phyloP scores from a whole-genome alignment of 2,888 invertebrate genomes.

The Itoplectis maculator region DNA sequence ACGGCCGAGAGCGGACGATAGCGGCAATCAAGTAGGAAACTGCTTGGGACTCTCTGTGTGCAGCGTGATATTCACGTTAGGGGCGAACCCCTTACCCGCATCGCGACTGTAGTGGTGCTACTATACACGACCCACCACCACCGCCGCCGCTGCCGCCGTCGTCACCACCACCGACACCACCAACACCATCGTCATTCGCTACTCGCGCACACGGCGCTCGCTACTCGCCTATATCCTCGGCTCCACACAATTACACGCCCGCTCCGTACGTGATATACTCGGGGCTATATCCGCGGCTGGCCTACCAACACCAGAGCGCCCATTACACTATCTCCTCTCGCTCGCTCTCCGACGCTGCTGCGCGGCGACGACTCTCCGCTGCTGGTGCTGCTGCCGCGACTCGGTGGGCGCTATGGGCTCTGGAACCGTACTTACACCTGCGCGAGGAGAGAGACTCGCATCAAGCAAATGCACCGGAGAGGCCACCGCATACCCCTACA shows the following conservation, averaged over 20 bases:
- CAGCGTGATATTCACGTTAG: slow-evolving; percentile 83
- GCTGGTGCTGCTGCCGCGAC: no score
- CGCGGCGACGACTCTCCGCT: slow-evolving; percentile 35
- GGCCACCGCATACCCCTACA: slow-evolving; percentile 26
- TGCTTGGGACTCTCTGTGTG: slow-evolving; percentile 83
- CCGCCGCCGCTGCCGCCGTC: slow-evolving; percentile 29
- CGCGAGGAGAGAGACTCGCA: slow-evolving; percentile 58
- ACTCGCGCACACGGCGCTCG: slow-evolving; percentile 46
- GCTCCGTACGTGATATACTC: slow-evolving; percentile 15
- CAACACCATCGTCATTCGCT: slow-evolving; percentile 70
- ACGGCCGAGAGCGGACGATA: slow-evolving; percentile 82
- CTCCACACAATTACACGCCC: slow-evolving; percentile 62
- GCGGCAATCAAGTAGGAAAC: slow-evolving; percentile 85
- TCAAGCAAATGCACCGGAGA: slow-evolving; percentile 57
- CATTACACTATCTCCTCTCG: slow-evolving; percentile 43
- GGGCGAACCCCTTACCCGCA: slow-evolving; percentile 60
- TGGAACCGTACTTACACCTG: slow-evolving; percentile 64
- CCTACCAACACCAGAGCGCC: slow-evolving; percentile 29
- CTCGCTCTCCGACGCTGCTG: slow-evolving; percentile 3
- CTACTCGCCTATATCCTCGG: slow-evolving; percentile 55
- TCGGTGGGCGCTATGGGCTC: no score
- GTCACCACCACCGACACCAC: slow-evolving; percentile 37
- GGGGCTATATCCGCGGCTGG: not conserved
- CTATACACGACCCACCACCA: slow-evolving; percentile 69
- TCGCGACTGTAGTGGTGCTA: slow-evolving; percentile 31